Evolutionary conservation across 2,888 invertebrate genomes (phyloP), one percentile per base, ranked within the genome.

Genomic region (Drosophila flavopinicola): DNA sequence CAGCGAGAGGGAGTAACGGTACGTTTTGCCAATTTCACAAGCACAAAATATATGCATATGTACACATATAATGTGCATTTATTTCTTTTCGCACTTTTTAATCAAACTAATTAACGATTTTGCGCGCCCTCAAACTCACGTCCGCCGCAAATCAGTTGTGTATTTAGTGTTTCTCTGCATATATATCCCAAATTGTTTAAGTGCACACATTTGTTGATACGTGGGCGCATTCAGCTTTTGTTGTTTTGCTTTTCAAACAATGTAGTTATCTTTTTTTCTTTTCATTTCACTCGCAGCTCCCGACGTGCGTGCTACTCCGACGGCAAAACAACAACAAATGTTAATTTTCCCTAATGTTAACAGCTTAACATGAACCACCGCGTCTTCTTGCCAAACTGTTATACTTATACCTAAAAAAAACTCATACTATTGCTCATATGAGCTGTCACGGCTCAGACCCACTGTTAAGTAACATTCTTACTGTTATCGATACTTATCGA

Each of bases 251-350:
- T 38, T 15, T 17, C 39, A 68, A 68, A 66, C 47, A 42, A 48
- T 47, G 29, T 35, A 47, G 17, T 48, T 51, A 52, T 60, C 73
- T 73, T 45, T 27, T 3, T 27, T 52, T 58, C 37, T 54, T 53
- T 54, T 48, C 45, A 53, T 51, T 75, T 54, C 20, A 64, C 42
- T 47, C 63, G 75, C 49, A 45, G 25, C 30, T 6, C 27, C 7
- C 57, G 32, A 54, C 53, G 37, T 68, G 38, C 53, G 48, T 58
- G 49, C 70, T 30, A 39, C 51, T 30, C 24, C 75, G 69, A 54
- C 58, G 51, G 32, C 71, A 42, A 69, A 69, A 64, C 75, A 71
- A 71, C 71, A 71, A 71, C 71, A 69, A 71, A 68, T 71, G 69
- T 64, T 71, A 51, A 67, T 60, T 32, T 67, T 73, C 51, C 67